These are phyloP conservation scores for Falco punctatus DNA, from an alignment of 2,113 vertebrate genomes.

Conservation along the genomic window DNA sequence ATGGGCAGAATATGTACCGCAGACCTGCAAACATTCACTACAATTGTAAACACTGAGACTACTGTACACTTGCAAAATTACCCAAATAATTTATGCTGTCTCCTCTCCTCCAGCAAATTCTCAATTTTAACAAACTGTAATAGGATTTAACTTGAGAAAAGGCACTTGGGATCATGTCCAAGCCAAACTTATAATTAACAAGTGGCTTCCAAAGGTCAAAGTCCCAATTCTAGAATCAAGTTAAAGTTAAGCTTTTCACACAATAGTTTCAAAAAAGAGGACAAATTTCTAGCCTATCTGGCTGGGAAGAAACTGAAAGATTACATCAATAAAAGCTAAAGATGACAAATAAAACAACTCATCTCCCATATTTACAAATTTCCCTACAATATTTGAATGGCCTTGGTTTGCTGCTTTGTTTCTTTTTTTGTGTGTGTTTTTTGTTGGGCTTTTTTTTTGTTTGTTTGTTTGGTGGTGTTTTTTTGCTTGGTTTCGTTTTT, in stretches of 20 bases:
- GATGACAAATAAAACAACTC: neutral
- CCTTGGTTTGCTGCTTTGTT: neutral
- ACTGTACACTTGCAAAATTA: neutral
- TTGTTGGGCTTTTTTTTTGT: no score
- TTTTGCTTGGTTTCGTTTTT: neutral
- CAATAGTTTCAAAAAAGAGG: neutral
- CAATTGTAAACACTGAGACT: neutral
- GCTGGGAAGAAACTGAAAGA: neutral
- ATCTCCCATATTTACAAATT: neutral
- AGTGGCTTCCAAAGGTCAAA: neutral
- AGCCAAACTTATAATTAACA: slow-evolving; percentile 7
- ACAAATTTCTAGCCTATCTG: neutral
- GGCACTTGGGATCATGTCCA: neutral
- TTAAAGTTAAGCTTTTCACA: neutral
- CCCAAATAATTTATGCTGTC: neutral
- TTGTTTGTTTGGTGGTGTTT: neutral
- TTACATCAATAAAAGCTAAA: neutral
- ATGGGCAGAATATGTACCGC: neutral
- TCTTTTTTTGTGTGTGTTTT: neutral
- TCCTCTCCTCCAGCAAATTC: neutral
- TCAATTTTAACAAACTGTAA: neutral
- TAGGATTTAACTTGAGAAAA: slow-evolving; percentile 17
- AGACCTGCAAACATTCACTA: neutral
- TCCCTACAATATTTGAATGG: neutral
- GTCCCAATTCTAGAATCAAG: neutral